phyloP scores from a whole-genome alignment of 2,797 vertebrate genomes.

The Sebastes nivosus region DNA sequence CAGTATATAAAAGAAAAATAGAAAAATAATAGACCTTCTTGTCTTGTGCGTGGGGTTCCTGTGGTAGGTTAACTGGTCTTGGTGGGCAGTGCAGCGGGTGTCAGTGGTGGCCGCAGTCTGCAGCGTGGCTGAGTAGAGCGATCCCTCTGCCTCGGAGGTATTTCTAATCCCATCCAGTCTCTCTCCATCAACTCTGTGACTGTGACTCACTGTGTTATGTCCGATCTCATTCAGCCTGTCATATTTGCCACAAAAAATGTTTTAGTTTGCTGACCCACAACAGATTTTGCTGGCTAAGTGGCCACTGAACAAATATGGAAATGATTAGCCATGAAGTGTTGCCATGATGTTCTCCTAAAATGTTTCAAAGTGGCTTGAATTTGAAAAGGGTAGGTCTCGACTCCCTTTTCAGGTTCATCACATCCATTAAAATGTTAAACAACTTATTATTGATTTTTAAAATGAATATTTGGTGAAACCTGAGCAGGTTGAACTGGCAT shows the following conservation, averaged over 20 bases:
- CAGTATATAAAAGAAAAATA: conserved; percentile 10
- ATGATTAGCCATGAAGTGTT: not conserved
- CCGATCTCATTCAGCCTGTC: conserved; percentile 3
- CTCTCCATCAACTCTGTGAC: not conserved
- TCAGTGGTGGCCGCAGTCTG: not conserved
- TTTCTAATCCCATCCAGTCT: conserved; percentile 7
- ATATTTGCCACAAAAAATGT: not conserved
- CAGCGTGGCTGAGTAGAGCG: conserved; percentile 8
- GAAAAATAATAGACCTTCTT: not conserved
- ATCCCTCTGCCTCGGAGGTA: conserved; percentile 14
- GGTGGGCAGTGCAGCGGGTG: not conserved
- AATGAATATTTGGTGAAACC: not conserved
- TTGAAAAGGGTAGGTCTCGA: not conserved
- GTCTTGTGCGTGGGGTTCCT: not conserved
- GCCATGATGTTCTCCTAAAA: not conserved
- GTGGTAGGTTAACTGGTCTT: conserved; percentile 17
- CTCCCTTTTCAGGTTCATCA: not conserved
- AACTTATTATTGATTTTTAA: not conserved
- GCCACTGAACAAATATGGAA: not conserved
- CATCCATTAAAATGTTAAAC: not conserved
- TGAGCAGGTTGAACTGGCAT: not conserved
- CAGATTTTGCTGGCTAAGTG: not conserved
- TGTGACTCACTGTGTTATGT: conserved; percentile 22
- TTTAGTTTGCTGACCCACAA: not conserved
- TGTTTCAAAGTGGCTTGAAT: not conserved